A percentile compares a stretch with the other conserved stretches of the same genome.
Conservation (phyloP, 1,140 invertebrate genomes). For the Drosophila persimilis region DNA sequence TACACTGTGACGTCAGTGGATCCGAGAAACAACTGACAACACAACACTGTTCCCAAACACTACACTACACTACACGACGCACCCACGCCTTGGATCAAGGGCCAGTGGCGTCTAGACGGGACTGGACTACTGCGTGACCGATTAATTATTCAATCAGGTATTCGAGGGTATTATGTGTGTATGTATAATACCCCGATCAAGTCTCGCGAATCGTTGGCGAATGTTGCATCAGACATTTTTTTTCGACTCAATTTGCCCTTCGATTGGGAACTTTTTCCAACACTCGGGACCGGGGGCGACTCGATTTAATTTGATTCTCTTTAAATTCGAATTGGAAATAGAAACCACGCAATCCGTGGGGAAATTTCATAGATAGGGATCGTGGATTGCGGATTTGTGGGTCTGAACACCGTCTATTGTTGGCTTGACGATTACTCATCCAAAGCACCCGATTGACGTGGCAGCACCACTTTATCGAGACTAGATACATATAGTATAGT, state of each 20-base stretch:
- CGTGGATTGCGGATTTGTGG: constrained; percentile 19
- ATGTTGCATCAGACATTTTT: constrained; percentile 69
- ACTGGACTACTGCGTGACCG: constrained; percentile 40
- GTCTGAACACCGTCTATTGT: constrained; percentile 16
- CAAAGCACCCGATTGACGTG: not conserved
- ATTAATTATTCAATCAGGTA: constrained; percentile 64
- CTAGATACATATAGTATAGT: not conserved
- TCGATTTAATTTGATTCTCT: constrained; percentile 2
- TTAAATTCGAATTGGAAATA: no score
- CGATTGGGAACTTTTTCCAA: constrained; percentile 24
- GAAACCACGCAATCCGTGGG: constrained; percentile 1
- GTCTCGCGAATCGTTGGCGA: constrained; percentile 51
- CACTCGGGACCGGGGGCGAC: no score
- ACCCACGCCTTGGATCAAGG: constrained; percentile 48
- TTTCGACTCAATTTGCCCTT: constrained; percentile 58
- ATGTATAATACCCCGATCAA: constrained; percentile 13
- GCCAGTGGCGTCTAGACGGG: constrained; percentile 51
- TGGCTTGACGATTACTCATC: not conserved
- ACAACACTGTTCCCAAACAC: not conserved
- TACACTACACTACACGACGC: constrained; percentile 3
- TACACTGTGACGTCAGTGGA: constrained; percentile 59
- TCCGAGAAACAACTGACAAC: no score
- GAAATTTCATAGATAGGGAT: no score
- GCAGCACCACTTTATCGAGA: not conserved
- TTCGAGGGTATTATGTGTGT: constrained; percentile 48